These are phyloP conservation scores for Esox masquinongy DNA, from an alignment of 2,797 vertebrate species.

Conservation along the genomic window DNA sequence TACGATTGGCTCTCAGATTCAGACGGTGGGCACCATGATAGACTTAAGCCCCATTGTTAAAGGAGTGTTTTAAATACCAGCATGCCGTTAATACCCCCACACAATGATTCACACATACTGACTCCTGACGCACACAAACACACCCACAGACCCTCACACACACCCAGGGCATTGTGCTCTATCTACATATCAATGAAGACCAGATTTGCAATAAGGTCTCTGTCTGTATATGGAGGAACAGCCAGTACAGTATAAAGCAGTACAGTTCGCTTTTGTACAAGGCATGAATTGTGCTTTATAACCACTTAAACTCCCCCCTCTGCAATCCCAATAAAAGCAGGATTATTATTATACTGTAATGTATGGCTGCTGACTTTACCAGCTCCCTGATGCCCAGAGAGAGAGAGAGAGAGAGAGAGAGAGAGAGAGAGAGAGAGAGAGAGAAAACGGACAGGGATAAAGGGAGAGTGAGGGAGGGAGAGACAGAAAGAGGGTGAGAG, in stretches of 20 bases:
- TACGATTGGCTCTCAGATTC: constrained; percentile 44
- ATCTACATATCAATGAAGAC: constrained; percentile 45
- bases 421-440: constrained; percentile 38
- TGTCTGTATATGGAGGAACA: constrained; percentile 46
- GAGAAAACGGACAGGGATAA: constrained; percentile 48
- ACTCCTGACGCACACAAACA: constrained; percentile 15
- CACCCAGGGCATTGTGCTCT: constrained; percentile 55
- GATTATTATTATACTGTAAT: constrained; percentile 77
- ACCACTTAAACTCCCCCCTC: constrained; percentile 61
- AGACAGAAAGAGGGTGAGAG: not conserved
- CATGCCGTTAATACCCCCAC: constrained; percentile 68
- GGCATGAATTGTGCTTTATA: constrained; percentile 70
- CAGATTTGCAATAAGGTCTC: constrained; percentile 53
- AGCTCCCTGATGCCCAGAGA: constrained; percentile 56
- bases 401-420: constrained; percentile 19
- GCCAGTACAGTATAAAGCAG: constrained; percentile 59
- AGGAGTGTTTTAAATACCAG: constrained; percentile 65
- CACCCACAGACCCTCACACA: constrained; percentile 27
- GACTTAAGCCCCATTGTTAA: constrained; percentile 70
- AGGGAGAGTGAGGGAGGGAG: not conserved
- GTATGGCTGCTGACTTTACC: constrained; percentile 72
- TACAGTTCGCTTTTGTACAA: constrained; percentile 62
- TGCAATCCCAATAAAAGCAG: constrained; percentile 74
- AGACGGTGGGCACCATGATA: constrained; percentile 53
- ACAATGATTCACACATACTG: constrained; percentile 61